phyloP scores from a whole-genome alignment of 92 coral and sea anemone genomes.

The Parazoanthus swiftii region DNA sequence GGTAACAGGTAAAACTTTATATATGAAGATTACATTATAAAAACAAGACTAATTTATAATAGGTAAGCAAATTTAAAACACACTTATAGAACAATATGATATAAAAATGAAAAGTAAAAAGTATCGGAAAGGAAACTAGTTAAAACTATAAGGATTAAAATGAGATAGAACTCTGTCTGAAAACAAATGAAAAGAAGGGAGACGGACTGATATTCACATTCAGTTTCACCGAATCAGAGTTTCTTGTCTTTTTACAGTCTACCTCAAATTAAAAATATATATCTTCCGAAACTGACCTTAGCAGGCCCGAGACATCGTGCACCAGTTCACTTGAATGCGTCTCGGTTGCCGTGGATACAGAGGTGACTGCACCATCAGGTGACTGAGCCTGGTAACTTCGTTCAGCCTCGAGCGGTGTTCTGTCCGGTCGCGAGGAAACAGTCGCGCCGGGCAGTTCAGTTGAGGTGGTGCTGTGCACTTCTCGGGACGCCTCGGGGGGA shows the following conservation, averaged over 20 bases:
- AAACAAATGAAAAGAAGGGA: too few species aligned
- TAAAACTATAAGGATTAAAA: too few species aligned
- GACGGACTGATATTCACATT: background rate
- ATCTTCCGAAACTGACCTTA: constrained; percentile 17
- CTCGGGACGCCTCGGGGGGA: constrained; percentile 59
- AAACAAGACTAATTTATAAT: too few species aligned
- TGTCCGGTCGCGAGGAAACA: background rate
- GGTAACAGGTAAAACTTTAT: too few species aligned
- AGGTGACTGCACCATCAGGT: constrained; percentile 59
- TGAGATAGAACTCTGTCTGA: too few species aligned
- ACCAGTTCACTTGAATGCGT: constrained; percentile 17
- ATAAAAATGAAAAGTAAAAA: too few species aligned
- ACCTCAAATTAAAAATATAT: background rate
- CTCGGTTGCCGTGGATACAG: constrained; percentile 63
- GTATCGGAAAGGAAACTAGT: too few species aligned
- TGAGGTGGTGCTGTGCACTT: constrained; percentile 79
- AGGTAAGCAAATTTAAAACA: too few species aligned
- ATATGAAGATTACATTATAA: too few species aligned
- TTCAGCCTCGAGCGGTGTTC: constrained; percentile 3
- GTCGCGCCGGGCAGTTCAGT: constrained; percentile 45
- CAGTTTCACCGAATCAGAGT: background rate
- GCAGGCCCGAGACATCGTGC: constrained; percentile 23
- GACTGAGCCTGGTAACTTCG: constrained; percentile 35
- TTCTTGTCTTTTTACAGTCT: background rate
- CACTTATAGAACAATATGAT: too few species aligned